phyloP scores from a whole-genome alignment of 2,113 vertebrate genomes.

The Pterocles orientalis region DNA sequence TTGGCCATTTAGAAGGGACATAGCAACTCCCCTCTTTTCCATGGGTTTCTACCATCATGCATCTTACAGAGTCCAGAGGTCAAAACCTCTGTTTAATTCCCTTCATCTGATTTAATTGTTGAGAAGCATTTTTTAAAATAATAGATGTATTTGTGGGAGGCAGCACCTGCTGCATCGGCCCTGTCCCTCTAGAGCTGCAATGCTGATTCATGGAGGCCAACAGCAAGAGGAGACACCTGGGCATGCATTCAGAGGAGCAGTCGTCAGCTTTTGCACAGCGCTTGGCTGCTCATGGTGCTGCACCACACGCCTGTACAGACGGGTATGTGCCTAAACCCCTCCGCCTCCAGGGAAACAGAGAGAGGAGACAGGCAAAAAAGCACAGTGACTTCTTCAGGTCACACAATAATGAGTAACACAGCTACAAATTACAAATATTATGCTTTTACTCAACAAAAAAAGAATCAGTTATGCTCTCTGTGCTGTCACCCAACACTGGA shows the following conservation, averaged over 20 bases:
- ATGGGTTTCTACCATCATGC: background rate
- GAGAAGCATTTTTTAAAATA: background rate
- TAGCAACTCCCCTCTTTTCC: background rate
- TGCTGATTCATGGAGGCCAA: background rate
- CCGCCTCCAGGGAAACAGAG: background rate
- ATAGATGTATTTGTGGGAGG: background rate
- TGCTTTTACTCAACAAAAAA: background rate
- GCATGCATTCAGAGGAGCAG: background rate
- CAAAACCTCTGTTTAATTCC: background rate
- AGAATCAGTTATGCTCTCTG: background rate
- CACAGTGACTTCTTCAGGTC: background rate
- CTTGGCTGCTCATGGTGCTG: background rate
- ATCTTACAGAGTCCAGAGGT: accelerated
- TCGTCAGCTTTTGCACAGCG: accelerated
- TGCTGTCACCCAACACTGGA: background rate
- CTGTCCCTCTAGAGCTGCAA: background rate
- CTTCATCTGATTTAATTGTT: background rate
- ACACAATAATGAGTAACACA: background rate
- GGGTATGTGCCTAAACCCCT: background rate
- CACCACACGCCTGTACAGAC: accelerated
- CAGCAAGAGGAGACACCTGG: background rate
- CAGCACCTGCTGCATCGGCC: background rate
- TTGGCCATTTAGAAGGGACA: background rate
- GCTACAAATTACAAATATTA: background rate
- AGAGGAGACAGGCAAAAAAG: background rate